These are phyloP conservation scores for Ditula angustiorana DNA, from an alignment of 2,888 invertebrate species.

Conservation along the genomic window DNA sequence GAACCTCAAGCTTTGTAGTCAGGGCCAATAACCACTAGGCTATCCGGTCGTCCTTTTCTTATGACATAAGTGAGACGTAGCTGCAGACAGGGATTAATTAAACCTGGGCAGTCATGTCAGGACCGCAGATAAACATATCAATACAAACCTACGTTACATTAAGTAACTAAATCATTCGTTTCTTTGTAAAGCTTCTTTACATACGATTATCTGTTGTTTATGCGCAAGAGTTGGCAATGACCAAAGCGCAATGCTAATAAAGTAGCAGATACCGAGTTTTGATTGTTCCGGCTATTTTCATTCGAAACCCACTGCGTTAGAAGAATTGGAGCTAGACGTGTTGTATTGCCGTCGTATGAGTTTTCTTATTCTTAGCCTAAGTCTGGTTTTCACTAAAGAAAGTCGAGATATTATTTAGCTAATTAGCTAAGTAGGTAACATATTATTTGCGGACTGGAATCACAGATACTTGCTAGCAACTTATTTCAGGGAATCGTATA, in stretches of 20 bases:
- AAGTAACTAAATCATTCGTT: neutral
- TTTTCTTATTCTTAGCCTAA: neutral
- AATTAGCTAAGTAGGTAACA: neutral
- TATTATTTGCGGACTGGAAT: too few relatives aligned
- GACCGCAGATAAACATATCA: neutral
- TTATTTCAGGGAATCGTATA: too few relatives aligned
- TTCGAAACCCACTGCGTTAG: conserved; percentile 18
- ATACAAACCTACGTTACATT: neutral
- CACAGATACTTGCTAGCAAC: too few relatives aligned
- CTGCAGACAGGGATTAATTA: too few relatives aligned
- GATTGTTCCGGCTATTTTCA: conserved; percentile 37
- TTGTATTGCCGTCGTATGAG: neutral
- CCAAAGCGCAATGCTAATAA: conserved; percentile 27
- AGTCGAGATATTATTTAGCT: neutral
- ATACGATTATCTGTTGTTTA: neutral
- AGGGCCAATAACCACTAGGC: too few relatives aligned
- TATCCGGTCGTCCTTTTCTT: too few relatives aligned
- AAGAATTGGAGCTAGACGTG: conserved; percentile 9
- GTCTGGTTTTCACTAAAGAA: neutral
- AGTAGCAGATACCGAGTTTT: conserved; percentile 9
- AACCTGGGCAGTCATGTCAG: too few relatives aligned
- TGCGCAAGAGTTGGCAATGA: neutral
- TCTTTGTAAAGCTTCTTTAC: neutral
- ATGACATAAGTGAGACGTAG: too few relatives aligned
- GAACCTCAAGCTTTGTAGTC: too few relatives aligned